These are phyloP conservation scores for Dasysyrphus tricinctus DNA, from an alignment of 2,888 invertebrate species.

Conservation along the genomic window DNA sequence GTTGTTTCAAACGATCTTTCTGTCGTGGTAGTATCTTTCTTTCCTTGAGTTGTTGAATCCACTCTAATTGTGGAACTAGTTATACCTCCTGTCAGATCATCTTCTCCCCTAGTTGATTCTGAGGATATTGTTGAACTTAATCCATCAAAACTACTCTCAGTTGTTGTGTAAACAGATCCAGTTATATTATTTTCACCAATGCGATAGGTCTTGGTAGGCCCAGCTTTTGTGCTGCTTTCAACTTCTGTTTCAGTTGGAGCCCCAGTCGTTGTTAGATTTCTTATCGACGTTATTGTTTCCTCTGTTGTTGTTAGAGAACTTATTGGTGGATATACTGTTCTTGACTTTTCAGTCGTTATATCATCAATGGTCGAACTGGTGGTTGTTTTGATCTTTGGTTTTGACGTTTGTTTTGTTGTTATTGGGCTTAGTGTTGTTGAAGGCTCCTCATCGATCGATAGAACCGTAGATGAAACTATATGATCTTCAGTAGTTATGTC, in stretches of 20 bases:
- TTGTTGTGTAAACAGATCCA: constrained; percentile 76
- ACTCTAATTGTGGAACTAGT: constrained; percentile 16
- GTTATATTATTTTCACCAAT: constrained; percentile 83
- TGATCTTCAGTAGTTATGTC: constrained; percentile 31
- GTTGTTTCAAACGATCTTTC: constrained; percentile 43
- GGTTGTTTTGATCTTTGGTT: neutral
- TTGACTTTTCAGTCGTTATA: constrained; percentile 33
- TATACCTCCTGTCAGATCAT: constrained; percentile 44
- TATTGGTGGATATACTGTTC: constrained; percentile 15
- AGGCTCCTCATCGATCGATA: constrained; percentile 31
- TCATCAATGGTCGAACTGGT: constrained; percentile 34
- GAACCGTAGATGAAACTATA: constrained; percentile 54
- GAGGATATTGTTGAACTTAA: constrained; percentile 45
- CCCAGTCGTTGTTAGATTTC: constrained; percentile 70
- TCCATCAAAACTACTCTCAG: constrained; percentile 55
- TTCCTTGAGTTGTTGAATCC: constrained; percentile 34
- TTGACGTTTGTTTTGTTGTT: constrained; percentile 65
- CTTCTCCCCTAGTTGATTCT: constrained; percentile 48
- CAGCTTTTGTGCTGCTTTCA: constrained; percentile 79
- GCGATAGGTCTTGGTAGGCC: constrained; percentile 82
- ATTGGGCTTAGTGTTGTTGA: constrained; percentile 58
- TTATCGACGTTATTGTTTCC: constrained; percentile 14
- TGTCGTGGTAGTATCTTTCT: constrained; percentile 47
- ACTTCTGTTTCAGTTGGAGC: constrained; percentile 66
- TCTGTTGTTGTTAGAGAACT: constrained; percentile 58